These are phyloP conservation scores for Sminthopsis crassicaudata DNA, from an alignment of 2,113 vertebrate species.

Conservation along the genomic window DNA sequence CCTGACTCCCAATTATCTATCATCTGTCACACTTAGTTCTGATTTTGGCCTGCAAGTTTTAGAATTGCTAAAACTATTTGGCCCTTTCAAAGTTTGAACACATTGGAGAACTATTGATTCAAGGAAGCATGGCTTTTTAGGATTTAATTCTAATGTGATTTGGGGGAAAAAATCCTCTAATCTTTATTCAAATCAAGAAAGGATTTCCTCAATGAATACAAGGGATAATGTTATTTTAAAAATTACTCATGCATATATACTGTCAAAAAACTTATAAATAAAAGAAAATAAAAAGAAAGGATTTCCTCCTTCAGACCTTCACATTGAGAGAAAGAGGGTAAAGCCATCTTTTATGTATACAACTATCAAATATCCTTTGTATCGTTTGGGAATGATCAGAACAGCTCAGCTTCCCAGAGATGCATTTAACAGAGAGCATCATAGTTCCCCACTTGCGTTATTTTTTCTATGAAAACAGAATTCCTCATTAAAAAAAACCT, in stretches of 20 bases:
- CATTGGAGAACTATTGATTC: background rate
- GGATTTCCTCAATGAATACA: too few species aligned
- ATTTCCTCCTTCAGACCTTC: background rate
- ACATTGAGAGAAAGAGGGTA: background rate
- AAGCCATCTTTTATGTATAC: background rate
- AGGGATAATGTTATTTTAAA: too few species aligned
- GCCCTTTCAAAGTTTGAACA: background rate
- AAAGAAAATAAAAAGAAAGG: too few species aligned
- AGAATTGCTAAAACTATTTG: background rate
- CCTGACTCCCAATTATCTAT: background rate
- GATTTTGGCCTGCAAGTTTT: background rate
- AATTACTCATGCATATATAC: too few species aligned
- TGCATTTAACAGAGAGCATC: background rate
- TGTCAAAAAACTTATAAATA: too few species aligned
- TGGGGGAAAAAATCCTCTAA: background rate
- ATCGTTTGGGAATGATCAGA: background rate
- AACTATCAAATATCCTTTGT: background rate
- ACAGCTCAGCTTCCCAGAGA: background rate
- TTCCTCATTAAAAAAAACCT: background rate
- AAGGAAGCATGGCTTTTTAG: background rate
- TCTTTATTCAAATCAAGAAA: background rate
- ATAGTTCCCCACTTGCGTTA: background rate
- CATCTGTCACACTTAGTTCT: background rate
- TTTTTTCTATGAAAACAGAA: background rate
- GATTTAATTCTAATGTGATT: background rate